Conservation (phyloP, 2,113 vertebrate species). For the Varanus salvator region DNA sequence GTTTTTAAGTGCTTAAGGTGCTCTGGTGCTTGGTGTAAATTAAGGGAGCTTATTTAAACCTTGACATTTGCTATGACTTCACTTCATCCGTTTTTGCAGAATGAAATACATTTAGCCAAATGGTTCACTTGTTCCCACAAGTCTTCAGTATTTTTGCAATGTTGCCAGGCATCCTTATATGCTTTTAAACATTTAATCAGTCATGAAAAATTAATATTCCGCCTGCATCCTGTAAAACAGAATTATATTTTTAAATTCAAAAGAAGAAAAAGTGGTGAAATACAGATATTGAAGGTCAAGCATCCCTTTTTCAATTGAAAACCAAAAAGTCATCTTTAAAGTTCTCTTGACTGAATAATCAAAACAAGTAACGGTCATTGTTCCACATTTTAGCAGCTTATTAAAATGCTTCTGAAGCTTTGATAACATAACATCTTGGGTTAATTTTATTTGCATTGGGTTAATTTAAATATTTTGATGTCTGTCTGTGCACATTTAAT, state of each 20-base stretch:
- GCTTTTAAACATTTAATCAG: conserved; percentile 1
- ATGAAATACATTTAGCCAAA: conserved; percentile 41
- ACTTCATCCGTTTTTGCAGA: conserved; percentile 34
- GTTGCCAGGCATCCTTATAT: not conserved
- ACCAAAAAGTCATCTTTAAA: not conserved
- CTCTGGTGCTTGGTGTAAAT: conserved; percentile 21
- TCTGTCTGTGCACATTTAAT: not conserved
- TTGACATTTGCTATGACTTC: conserved; percentile 51
- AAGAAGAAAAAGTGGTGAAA: not conserved
- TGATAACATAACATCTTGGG: not conserved
- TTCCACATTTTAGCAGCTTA: not conserved
- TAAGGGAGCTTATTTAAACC: conserved; percentile 56
- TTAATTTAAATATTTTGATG: not conserved
- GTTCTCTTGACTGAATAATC: not conserved
- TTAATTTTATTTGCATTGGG: not conserved
- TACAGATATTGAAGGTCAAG: not conserved
- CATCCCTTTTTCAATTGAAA: not conserved
- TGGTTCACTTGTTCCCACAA: conserved; percentile 18
- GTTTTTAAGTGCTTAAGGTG: conserved; percentile 58
- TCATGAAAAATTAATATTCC: not conserved
- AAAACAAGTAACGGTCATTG: conserved; percentile 8
- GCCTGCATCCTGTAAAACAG: conserved; percentile 9
- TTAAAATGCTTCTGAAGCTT: not conserved
- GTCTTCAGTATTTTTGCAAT: conserved; percentile 1
- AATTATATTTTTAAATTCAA: not conserved